A percentile compares a stretch with the other conserved stretches of the same genome.
These are phyloP conservation scores for Pygoscelis adeliae DNA, from an alignment of 2,113 vertebrate species.

Conservation along the genomic window DNA sequence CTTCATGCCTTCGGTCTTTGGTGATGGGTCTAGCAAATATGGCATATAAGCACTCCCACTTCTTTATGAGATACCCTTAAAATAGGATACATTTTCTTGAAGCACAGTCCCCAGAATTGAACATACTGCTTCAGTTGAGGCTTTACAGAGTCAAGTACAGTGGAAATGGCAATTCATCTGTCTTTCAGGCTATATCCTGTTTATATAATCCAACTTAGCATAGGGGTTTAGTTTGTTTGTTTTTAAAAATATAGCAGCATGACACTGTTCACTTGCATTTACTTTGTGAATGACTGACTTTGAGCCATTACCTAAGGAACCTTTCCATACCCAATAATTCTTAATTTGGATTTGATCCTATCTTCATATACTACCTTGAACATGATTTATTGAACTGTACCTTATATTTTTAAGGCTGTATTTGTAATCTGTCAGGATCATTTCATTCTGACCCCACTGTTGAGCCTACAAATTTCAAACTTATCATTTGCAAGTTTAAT, in stretches of 20 bases:
- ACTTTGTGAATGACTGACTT: not conserved
- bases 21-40: not conserved
- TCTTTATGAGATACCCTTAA: not conserved
- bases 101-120: not conserved
- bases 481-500: not conserved
- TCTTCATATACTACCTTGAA: not conserved
- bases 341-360: not conserved
- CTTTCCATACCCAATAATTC: not conserved
- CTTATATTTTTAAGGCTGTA: not conserved
- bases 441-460: not conserved
- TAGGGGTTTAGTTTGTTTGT: too few species aligned
- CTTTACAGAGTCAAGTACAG: not conserved
- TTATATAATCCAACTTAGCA: not conserved
- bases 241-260: not conserved
- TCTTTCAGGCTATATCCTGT: not conserved
- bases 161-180: not conserved
- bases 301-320: not conserved
- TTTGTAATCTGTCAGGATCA: not conserved
- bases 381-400: not conserved
- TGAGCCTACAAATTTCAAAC: not conserved
- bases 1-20: not conserved
- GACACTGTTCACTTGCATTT: not conserved
- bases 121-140: not conserved
- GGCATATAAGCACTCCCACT: not conserved
- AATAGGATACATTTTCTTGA: not conserved